Percentiles rank a stretch among this genome's conserved stretches.
These are phyloP conservation scores for Lithophane ornitopus DNA, from an alignment of 2,888 invertebrate species.

Conservation along the genomic window DNA sequence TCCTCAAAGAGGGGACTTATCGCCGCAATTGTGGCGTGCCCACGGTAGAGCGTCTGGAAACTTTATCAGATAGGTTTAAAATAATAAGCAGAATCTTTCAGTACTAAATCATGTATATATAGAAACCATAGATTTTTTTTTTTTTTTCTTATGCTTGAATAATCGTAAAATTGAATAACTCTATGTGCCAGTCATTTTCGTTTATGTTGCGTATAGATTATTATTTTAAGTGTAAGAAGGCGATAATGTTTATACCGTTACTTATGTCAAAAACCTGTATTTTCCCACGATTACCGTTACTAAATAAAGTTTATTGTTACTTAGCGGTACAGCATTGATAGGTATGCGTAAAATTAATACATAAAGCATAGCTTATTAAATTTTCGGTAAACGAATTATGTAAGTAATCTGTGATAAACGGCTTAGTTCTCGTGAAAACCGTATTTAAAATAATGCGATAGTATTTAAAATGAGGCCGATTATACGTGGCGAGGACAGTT, in stretches of 20 bases:
- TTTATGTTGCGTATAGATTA: not conserved
- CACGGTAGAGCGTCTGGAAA: not conserved
- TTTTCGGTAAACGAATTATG: constrained; percentile 19
- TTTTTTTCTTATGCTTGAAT: not conserved
- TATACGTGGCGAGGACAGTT: not conserved
- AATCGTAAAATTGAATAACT: not conserved
- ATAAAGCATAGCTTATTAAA: constrained; percentile 2
- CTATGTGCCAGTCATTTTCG: not conserved
- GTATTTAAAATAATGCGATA: constrained; percentile 25
- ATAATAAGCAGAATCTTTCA: not conserved
- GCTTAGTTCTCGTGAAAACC: constrained; percentile 14
- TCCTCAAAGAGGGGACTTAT: too few relatives aligned
- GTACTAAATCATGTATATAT: too few relatives aligned
- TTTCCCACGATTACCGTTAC: constrained; percentile 29
- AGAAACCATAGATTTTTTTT: too few relatives aligned
- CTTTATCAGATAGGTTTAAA: not conserved
- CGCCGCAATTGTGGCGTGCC: too few relatives aligned
- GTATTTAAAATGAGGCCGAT: constrained; percentile 26
- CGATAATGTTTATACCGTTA: not conserved
- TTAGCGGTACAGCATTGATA: not conserved
- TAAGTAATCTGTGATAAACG: constrained; percentile 45
- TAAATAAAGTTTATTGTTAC: constrained; percentile 17
- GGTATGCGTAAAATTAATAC: constrained; percentile 29
- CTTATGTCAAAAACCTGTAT: not conserved
- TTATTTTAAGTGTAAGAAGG: not conserved